Conservation (phyloP, 2,797 vertebrate species). For the Lepus townsendii region DNA sequence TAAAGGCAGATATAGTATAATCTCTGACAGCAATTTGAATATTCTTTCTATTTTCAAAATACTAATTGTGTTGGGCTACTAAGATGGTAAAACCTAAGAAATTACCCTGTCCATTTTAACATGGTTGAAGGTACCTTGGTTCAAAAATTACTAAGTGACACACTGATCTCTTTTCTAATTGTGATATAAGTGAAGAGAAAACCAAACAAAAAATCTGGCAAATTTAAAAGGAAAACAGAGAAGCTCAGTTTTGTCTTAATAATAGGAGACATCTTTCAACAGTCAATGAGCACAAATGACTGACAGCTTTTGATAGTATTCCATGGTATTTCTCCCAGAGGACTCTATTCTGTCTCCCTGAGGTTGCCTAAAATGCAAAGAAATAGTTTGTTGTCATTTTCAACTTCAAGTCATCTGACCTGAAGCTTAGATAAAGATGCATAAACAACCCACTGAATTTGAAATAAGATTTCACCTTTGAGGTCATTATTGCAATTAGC, state of each 20-base stretch:
- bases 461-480: conserved; percentile 6
- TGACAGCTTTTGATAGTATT: conserved; percentile 18
- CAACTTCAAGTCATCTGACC: conserved; percentile 48
- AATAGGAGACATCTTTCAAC: not conserved
- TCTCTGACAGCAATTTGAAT: conserved; percentile 20
- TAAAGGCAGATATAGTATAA: not conserved
- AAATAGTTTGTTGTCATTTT: conserved; percentile 45
- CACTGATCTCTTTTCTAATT: conserved; percentile 39
- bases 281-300: not conserved
- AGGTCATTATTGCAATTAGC: conserved; percentile 28
- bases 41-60: conserved; percentile 59
- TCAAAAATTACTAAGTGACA: conserved; percentile 35
- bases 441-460: conserved; percentile 53
- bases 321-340: not conserved
- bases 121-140: not conserved
- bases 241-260: conserved; percentile 4
- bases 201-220: not conserved
- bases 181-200: conserved; percentile 8
- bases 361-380: conserved; percentile 43
- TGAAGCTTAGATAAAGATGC: conserved; percentile 28
- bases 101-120: conserved; percentile 36
- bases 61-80: not conserved
- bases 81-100: conserved; percentile 25
- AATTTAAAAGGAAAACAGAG: not conserved
- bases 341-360: not conserved